Evolutionary conservation across 2,888 invertebrate genomes (phyloP).

Genomic region (Chaetogeoica ovagalla): DNA sequence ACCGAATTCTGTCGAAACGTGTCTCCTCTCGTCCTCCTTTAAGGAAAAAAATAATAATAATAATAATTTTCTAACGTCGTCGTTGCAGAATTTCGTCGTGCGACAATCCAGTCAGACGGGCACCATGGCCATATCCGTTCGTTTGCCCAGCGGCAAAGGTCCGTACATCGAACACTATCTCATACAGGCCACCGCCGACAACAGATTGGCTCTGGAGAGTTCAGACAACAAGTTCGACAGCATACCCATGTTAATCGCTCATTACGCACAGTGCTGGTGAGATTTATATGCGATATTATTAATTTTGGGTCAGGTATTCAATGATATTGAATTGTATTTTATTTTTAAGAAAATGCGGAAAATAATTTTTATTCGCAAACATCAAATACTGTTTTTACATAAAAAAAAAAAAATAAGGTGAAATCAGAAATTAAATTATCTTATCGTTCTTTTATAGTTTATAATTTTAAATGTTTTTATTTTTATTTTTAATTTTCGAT

Average conservation of each 20-base stretch:
- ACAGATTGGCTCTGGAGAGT: constrained; percentile 85
- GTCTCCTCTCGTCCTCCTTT: no score
- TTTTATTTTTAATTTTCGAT: no score
- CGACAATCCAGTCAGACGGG: constrained; percentile 90
- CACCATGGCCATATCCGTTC: constrained; percentile 93
- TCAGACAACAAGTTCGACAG: constrained; percentile 91
- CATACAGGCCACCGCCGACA: constrained; percentile 77
- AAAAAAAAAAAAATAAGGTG: no score
- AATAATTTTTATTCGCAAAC: no score
- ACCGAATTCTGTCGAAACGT: no score
- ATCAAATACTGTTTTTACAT: no score
- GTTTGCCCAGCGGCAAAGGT: constrained; percentile 81
- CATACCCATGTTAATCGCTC: constrained; percentile 88
- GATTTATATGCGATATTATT: constrained; percentile 55
- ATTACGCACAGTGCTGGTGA: constrained; percentile 90
- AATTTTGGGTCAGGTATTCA: no score
- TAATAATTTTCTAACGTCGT: not conserved
- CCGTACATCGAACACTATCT: constrained; percentile 95
- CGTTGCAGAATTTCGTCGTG: constrained; percentile 84
- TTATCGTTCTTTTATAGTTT: no score
- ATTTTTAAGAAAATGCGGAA: no score
- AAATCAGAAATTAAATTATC: no score
- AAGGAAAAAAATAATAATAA: not conserved
- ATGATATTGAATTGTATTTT: no score
- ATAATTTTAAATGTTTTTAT: no score